Conservation (phyloP, 2,888 invertebrate genomes). For the Suillia variegata region DNA sequence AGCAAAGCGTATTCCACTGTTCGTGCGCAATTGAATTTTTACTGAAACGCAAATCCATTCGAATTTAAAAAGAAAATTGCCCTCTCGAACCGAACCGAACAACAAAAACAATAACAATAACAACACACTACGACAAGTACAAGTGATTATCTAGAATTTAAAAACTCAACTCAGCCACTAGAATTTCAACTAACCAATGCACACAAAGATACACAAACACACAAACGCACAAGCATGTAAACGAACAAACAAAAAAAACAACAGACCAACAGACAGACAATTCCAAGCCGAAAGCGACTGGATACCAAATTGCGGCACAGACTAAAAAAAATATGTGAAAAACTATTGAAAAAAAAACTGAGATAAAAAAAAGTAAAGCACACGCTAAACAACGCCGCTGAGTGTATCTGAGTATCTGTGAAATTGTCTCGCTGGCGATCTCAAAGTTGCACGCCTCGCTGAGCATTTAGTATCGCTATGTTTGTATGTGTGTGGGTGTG, state of each 20-base stretch:
- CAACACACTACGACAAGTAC: constrained; percentile 27
- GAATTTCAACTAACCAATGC: too few species aligned
- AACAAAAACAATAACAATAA: constrained; percentile 25
- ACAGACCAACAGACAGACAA: not conserved
- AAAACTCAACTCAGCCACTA: too few species aligned
- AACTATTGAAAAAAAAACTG: too few species aligned
- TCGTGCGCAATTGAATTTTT: not conserved
- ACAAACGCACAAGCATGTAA: constrained; percentile 9
- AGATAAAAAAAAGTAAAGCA: too few species aligned
- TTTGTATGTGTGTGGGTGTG: not conserved
- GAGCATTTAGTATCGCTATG: constrained; percentile 33
- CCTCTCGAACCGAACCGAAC: not conserved
- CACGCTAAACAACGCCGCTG: too few species aligned
- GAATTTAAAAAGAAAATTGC: constrained; percentile 53
- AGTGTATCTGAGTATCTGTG: constrained; percentile 26
- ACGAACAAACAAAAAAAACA: not conserved
- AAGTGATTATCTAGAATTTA: constrained; percentile 51
- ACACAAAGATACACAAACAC: too few species aligned
- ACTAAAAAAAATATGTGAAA: too few species aligned
- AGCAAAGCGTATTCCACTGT: too few species aligned
- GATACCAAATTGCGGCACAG: not conserved
- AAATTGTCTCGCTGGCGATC: constrained; percentile 38
- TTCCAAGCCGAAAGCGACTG: not conserved
- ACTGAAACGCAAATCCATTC: constrained; percentile 54
- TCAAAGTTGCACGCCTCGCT: constrained; percentile 56